Evolutionary conservation across 1,140 invertebrate genomes (phyloP).

Genomic region (Pinna nobilis): DNA sequence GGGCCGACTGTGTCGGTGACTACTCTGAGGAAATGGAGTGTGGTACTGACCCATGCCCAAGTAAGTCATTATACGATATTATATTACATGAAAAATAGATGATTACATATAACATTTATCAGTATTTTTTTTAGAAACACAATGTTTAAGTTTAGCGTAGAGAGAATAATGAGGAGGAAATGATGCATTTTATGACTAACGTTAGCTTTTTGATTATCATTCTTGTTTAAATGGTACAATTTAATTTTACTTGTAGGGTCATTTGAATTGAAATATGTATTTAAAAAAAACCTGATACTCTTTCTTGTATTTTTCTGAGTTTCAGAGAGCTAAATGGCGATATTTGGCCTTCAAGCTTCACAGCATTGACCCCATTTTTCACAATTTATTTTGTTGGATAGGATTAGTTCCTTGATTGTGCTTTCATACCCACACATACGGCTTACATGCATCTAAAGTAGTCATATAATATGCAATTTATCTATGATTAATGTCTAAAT

Average conservation of each 20-base stretch:
- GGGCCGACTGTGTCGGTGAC: constrained; percentile 49
- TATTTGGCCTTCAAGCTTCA: neutral
- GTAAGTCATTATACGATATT: constrained; percentile 41
- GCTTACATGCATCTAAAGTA: no score
- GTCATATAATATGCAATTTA: no score
- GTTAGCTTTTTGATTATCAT: neutral
- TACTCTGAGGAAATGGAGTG: constrained; percentile 49
- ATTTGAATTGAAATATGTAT: neutral
- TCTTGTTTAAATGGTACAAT: neutral
- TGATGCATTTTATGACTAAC: neutral
- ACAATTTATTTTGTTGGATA: neutral
- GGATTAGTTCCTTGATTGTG: no score
- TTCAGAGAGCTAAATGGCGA: no score
- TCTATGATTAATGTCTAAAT: no score
- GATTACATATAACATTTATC: no score
- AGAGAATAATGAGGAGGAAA: neutral
- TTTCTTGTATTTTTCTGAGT: neutral
- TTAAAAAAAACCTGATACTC: neutral
- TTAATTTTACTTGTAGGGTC: neutral
- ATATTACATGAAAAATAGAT: no score
- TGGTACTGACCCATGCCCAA: constrained; percentile 53
- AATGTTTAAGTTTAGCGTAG: neutral
- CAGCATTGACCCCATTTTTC: neutral
- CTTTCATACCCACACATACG: no score
- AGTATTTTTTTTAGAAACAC: neutral